Percentiles rank a stretch among this genome's conserved stretches.
phyloP scores from a whole-genome alignment of 2,797 vertebrate genomes.

The Hapalemur alaotrensis region DNA sequence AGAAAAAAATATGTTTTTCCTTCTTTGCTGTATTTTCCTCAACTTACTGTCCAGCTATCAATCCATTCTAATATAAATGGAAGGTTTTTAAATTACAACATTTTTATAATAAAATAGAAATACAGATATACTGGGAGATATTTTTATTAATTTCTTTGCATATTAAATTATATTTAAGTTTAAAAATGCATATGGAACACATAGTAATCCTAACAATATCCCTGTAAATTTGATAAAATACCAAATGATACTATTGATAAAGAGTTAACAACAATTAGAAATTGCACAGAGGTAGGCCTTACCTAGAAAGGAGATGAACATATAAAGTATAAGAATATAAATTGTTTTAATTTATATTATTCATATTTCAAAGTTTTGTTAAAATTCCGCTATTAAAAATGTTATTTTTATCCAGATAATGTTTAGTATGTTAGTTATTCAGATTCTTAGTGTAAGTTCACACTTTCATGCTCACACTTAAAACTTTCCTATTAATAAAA shows the following conservation, averaged over 20 bases:
- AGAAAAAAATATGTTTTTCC: background rate
- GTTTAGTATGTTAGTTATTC: background rate
- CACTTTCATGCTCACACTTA: rapidly evolving
- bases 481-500: background rate
- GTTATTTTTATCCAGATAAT: background rate
- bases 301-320: background rate
- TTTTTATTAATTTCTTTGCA: background rate
- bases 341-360: background rate
- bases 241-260: background rate
- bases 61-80: background rate
- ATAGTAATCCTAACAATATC: background rate
- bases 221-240: background rate
- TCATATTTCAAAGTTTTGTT: background rate
- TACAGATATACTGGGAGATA: background rate
- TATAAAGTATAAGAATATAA: background rate
- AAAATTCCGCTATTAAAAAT: background rate
- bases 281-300: background rate
- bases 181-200: background rate
- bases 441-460: background rate
- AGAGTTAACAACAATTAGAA: background rate
- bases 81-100: background rate
- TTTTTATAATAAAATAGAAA: background rate
- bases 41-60: background rate
- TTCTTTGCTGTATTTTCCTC: background rate
- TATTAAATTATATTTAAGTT: background rate